A percentile compares a stretch with the other conserved stretches of the same genome.
Evolutionary conservation across 2,113 vertebrate genomes (phyloP).

Genomic region (Lontra canadensis): DNA sequence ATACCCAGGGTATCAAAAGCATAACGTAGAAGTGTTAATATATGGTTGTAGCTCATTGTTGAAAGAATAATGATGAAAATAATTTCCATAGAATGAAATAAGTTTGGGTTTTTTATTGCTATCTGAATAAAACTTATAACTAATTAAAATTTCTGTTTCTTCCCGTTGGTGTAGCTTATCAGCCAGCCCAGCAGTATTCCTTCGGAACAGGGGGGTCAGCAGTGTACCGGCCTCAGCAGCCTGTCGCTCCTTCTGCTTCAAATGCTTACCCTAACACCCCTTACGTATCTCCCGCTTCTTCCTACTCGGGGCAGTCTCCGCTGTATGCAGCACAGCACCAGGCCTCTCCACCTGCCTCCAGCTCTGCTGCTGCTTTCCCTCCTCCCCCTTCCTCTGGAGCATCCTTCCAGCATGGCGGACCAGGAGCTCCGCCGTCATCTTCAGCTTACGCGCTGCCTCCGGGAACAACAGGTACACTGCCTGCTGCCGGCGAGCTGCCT

Average conservation of each 20-base stretch:
- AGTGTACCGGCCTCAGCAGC: constrained; percentile 92
- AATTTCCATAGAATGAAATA: background rate
- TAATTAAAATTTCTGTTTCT: constrained; percentile 79
- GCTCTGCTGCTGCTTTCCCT: constrained; percentile 82
- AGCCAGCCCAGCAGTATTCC: constrained; percentile 90
- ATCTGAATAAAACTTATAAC: constrained; percentile 43
- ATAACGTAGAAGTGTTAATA: background rate
- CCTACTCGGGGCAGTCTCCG: constrained; percentile 79
- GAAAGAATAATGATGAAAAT: background rate
- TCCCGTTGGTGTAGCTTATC: constrained; percentile 88
- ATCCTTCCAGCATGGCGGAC: constrained; percentile 95
- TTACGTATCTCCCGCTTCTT: constrained; percentile 83
- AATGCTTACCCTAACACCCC: constrained; percentile 81
- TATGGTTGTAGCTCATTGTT: background rate
- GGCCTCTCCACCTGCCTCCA: constrained; percentile 75
- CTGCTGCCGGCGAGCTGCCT: constrained; percentile 87
- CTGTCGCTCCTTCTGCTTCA: constrained; percentile 85
- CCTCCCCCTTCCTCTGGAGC: constrained; percentile 85
- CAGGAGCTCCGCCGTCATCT: constrained; percentile 92
- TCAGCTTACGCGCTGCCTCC: constrained; percentile 87
- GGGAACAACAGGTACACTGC: constrained; percentile 96
- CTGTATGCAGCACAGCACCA: constrained; percentile 83
- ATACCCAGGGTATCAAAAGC: background rate
- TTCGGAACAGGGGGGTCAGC: constrained; percentile 89
- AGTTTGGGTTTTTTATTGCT: background rate